These are phyloP conservation scores for Stenodema calcarata DNA, from an alignment of 2,888 invertebrate species.

Conservation along the genomic window DNA sequence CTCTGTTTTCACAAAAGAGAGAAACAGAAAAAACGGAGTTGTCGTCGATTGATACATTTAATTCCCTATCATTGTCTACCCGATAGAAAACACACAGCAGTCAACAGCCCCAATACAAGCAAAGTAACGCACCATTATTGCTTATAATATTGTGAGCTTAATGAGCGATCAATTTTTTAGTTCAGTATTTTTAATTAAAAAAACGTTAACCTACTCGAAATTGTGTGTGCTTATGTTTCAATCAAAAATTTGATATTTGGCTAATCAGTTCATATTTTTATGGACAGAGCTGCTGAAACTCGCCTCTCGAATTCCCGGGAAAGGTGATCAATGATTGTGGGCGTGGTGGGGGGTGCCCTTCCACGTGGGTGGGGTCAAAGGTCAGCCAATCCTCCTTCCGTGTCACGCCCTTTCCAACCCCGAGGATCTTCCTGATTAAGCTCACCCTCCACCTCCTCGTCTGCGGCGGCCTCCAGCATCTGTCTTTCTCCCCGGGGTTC, in stretches of 20 bases:
- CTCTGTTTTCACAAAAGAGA: not conserved
- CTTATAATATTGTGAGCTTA: no score
- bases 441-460: not conserved
- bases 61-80: no score
- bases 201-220: no score
- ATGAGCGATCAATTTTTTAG: no score
- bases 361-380: slow-evolving; percentile 48
- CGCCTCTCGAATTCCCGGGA: not conserved
- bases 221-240: no score
- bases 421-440: not conserved
- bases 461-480: not conserved
- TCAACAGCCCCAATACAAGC: no score
- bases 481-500: not conserved
- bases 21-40: not conserved
- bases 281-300: no score
- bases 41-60: not conserved
- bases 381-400: slow-evolving; percentile 44
- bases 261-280: no score
- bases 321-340: slow-evolving; percentile 46
- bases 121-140: no score
- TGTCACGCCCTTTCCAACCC: slow-evolving; percentile 45
- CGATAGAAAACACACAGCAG: no score
- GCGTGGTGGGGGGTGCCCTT: slow-evolving; percentile 42
- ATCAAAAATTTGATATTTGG: no score
- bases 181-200: no score